These are phyloP conservation scores for Distichodus sexfasciatus DNA, from an alignment of 2,797 vertebrate species.

Conservation along the genomic window DNA sequence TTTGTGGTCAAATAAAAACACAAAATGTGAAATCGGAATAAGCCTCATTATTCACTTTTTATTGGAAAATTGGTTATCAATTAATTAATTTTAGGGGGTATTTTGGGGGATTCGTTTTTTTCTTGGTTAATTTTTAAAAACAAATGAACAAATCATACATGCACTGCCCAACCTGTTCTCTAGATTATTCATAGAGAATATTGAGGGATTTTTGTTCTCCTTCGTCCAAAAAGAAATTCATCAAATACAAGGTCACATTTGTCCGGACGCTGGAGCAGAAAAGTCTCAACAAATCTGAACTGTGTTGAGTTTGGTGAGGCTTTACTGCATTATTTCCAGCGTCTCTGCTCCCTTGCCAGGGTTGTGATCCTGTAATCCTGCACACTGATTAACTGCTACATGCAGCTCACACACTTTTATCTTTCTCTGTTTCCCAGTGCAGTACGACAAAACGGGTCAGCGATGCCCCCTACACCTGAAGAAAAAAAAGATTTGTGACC, in stretches of 20 bases:
- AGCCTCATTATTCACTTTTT: too few species aligned
- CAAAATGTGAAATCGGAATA: too few species aligned
- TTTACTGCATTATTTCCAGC: slow-evolving; percentile 39
- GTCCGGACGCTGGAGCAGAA: slow-evolving; percentile 17
- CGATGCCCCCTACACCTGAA: neutral
- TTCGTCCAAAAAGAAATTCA: neutral
- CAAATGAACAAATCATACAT: too few species aligned
- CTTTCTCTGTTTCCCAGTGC: slow-evolving; percentile 4
- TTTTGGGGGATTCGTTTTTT: too few species aligned
- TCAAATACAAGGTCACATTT: slow-evolving; percentile 9
- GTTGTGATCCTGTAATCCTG: slow-evolving; percentile 39
- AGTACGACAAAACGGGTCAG: slow-evolving; percentile 18
- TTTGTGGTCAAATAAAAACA: too few species aligned
- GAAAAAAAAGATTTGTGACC: too few species aligned
- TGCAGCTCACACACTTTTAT: slow-evolving; percentile 23
- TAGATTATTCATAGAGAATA: slow-evolving; percentile 1
- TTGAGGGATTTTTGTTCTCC: slow-evolving; percentile 5
- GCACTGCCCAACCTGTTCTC: too few species aligned
- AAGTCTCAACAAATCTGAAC: slow-evolving; percentile 20
- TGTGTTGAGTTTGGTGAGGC: slow-evolving; percentile 5
- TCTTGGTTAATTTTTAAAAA: too few species aligned
- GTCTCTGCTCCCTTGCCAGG: slow-evolving; percentile 22
- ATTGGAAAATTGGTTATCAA: too few species aligned
- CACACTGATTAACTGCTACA: slow-evolving; percentile 31
- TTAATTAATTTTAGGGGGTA: too few species aligned